Conservation (phyloP, 2,113 vertebrate species). For the Proterorhinus semilunaris region DNA sequence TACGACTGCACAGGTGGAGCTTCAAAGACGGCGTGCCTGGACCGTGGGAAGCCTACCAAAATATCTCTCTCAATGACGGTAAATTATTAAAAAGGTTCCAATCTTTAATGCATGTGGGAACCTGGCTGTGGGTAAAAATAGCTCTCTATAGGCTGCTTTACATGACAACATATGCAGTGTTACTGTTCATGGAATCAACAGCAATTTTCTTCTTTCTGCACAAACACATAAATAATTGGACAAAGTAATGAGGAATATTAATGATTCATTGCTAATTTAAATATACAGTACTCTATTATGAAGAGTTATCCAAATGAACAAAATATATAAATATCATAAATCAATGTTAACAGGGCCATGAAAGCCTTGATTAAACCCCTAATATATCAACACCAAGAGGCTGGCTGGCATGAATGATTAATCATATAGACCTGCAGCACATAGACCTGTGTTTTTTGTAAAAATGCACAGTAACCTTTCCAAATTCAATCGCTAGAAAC, state of each 20-base stretch:
- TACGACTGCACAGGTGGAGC: slow-evolving; percentile 48
- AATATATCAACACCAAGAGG: background rate
- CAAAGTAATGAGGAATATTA: too few relatives aligned
- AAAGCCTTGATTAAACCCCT: background rate
- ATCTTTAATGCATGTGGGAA: slow-evolving; percentile 72
- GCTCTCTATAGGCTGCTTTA: slow-evolving; percentile 12
- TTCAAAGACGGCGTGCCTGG: slow-evolving; percentile 45
- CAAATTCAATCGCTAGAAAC: background rate
- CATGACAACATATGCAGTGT: slow-evolving; percentile 20
- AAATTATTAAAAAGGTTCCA: slow-evolving; percentile 68
- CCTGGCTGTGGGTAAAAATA: slow-evolving; percentile 55
- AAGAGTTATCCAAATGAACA: background rate
- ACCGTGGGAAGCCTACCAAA: slow-evolving; percentile 50
- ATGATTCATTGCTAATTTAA: background rate
- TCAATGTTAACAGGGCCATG: background rate
- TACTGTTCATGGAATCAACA: slow-evolving; percentile 35
- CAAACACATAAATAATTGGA: background rate
- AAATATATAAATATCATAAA: background rate
- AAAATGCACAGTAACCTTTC: background rate
- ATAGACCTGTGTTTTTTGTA: background rate
- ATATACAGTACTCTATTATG: background rate
- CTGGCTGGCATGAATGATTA: background rate
- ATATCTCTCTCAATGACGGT: slow-evolving; percentile 62
- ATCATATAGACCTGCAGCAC: background rate
- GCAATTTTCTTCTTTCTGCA: background rate